Conservation (phyloP, 2,113 vertebrate species). For the Rhinolophus sinicus region DNA sequence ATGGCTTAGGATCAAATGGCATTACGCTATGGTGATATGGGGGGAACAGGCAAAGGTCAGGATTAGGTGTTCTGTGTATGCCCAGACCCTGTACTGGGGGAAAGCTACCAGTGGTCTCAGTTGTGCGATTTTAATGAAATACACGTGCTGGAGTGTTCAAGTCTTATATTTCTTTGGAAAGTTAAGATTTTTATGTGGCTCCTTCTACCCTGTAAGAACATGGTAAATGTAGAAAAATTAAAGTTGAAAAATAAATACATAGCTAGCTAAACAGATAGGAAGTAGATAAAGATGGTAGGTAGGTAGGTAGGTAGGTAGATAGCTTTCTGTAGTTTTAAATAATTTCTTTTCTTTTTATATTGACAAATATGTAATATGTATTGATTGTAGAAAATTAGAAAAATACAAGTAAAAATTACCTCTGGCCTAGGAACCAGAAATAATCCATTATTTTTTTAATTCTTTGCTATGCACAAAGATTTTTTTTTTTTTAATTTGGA, state of each 20-base stretch:
- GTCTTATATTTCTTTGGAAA: not conserved
- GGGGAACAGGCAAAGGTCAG: conserved; percentile 51
- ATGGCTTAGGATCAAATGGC: conserved; percentile 82
- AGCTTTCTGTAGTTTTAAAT: not conserved
- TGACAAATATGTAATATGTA: not conserved
- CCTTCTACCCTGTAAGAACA: not conserved
- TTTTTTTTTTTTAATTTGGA: not conserved
- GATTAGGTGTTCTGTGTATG: not conserved
- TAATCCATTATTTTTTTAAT: not conserved
- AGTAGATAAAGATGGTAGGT: not conserved
- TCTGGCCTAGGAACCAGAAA: not conserved
- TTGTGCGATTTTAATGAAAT: not conserved
- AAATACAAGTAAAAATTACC: not conserved
- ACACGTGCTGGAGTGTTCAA: not conserved
- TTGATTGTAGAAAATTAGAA: not conserved
- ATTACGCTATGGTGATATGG: conserved; percentile 74
- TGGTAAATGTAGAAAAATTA: not conserved
- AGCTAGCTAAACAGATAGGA: not conserved
- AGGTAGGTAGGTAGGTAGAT: not conserved
- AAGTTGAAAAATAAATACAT: not conserved
- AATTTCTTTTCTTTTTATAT: not conserved
- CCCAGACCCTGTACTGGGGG: not conserved
- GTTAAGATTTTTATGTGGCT: not conserved
- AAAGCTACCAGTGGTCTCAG: not conserved
- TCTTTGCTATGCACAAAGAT: not conserved